Conservation (phyloP, 2,888 invertebrate genomes). For the Steromphala cineraria region DNA sequence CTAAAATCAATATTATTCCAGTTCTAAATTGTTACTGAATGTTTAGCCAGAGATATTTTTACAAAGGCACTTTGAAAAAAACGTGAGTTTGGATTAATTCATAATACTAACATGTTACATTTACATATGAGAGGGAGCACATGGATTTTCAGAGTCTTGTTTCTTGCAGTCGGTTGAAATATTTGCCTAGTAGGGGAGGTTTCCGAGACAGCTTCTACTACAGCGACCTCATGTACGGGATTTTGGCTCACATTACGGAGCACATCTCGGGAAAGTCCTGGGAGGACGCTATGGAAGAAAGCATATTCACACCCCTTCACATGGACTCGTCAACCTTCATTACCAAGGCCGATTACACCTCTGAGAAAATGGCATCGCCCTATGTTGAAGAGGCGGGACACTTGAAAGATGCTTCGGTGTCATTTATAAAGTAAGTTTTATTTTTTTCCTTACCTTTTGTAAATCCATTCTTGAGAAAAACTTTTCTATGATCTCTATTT, state of each 20-base stretch:
- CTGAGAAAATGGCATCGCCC: constrained; percentile 53
- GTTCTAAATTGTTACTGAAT: no score
- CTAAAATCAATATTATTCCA: no score
- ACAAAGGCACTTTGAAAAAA: background rate
- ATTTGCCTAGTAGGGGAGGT: constrained; percentile 18
- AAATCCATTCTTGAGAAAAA: no score
- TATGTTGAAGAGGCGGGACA: constrained; percentile 46
- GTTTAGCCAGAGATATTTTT: background rate
- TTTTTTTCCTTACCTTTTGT: no score
- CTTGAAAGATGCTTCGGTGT: constrained; percentile 39
- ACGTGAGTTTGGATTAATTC: no score
- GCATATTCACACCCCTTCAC: constrained; percentile 62
- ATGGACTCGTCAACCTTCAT: constrained; percentile 66
- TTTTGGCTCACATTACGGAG: constrained; percentile 62
- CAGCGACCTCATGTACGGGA: constrained; percentile 69
- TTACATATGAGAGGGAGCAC: no score
- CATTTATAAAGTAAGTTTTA: constrained; percentile 47
- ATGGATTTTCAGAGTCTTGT: background rate
- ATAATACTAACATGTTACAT: no score
- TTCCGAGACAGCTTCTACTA: constrained; percentile 64
- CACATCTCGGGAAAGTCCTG: constrained; percentile 55
- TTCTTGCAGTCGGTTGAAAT: constrained; percentile 28
- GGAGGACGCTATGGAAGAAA: constrained; percentile 63
- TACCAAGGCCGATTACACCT: constrained; percentile 40
- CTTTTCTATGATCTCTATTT: no score